Evolutionary conservation across 2,113 vertebrate species (phyloP), one percentile per base, ranked within the genome.

Genomic region (Chrysochloris asiatica): DNA sequence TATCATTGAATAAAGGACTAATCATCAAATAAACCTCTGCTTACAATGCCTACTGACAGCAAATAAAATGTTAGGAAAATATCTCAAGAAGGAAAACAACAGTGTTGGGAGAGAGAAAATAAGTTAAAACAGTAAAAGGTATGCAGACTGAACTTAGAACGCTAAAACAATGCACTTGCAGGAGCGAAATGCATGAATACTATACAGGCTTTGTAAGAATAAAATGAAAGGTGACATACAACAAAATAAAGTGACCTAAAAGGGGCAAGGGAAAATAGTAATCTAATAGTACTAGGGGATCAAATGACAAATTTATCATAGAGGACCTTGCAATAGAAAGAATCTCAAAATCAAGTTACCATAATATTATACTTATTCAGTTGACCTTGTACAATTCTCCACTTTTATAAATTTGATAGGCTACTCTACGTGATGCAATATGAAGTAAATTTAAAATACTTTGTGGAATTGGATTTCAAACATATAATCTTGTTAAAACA

Each of bases 1-100:
- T 91, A 86, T 89, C 75, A 88, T 43, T 47, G 28, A 88, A 77
- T 24, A 95, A 59, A 28, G 82, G 56, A 86, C 36, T 92, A 82
- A 26, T 73, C 11, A 78, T n/a, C 63, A 89, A 38, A 79, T 85
- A 88, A 94, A 85, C 28, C 5, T 94, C 88, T 94, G 8, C 26
- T 80, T 75, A 67, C 2, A 79, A 43, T 43, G 13, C 17, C 22
- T 45, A 88, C 24, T 90, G 56, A 83, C 43, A 89, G 48, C 82
- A 86, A 88, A 72, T 38, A 4, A 87, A 89, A 71, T 11, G 45
- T 83, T 92, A 41, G 77, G 36, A 63, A 91, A 92, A 85, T 61
- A 1, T 3, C 22, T 76, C 28, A 71, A 89, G 17, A 84, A 7
- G 0, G 56, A 80, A 82, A 2, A n/a, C 41, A 56, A 76, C 83